Evolutionary conservation across 92 coral and sea anemone species (phyloP).

Genomic region (Paragorgia papillata): DNA sequence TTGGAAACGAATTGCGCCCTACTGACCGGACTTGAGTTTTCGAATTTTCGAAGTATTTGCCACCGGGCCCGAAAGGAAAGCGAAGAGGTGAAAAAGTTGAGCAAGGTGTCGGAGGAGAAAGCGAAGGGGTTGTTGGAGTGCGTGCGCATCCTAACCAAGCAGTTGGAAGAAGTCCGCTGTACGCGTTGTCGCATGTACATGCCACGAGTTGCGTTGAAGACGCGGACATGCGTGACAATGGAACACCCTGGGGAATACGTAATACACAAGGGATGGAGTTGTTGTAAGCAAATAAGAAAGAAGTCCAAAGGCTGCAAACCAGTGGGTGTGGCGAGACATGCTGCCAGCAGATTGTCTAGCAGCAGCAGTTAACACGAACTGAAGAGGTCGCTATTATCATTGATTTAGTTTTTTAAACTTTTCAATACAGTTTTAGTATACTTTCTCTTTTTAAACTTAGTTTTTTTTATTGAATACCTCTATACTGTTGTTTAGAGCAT

Average conservation of each 20-base stretch:
- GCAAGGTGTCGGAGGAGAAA: constrained; percentile 72
- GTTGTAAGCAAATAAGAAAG: constrained; percentile 87
- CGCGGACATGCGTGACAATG: constrained; percentile 84
- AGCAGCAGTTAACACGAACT: too few species aligned
- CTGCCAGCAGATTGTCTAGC: not conserved
- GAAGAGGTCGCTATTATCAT: too few species aligned
- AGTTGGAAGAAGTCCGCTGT: constrained; percentile 96
- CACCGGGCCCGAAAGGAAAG: constrained; percentile 76
- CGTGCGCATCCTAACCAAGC: constrained; percentile 86
- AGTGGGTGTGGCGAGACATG: constrained; percentile 70
- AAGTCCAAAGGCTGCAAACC: constrained; percentile 93
- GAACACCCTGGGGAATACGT: constrained; percentile 86
- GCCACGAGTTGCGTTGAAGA: constrained; percentile 91
- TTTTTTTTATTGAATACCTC: too few species aligned
- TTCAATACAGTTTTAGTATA: too few species aligned
- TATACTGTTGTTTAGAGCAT: too few species aligned
- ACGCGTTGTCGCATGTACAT: constrained; percentile 79
- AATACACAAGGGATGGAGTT: constrained; percentile 84
- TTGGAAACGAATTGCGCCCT: constrained; percentile 72
- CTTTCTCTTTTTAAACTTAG: too few species aligned
- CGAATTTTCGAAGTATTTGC: constrained; percentile 71
- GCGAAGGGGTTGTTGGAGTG: constrained; percentile 79
- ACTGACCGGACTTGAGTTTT: constrained; percentile 61
- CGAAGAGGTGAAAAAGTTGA: constrained; percentile 67
- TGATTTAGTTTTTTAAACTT: too few species aligned